Base-by-base conservation (phyloP, 2,113 vertebrate genomes). In the Emydocephalus ijimae region DNA sequence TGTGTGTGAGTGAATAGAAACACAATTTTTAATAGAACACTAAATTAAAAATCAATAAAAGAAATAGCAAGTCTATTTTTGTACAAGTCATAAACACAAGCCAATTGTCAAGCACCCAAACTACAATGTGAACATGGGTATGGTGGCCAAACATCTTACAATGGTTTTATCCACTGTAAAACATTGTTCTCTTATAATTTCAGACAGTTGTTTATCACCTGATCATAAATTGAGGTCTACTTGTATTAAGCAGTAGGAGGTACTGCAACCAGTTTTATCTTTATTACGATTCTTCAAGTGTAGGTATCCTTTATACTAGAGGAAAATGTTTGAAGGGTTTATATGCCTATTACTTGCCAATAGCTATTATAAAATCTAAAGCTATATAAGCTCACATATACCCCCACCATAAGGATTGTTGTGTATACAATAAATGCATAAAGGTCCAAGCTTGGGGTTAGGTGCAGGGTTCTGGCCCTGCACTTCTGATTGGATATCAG, bases 41-140 rank as follows among this genome's bases (percentile, higher is more conserved):
- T 93, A 52, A 92, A 23, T 91, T 91, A 93, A 88, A 92, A 93
- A 95, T 69, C 61, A 96, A 94, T 94, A 94, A 96, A 97, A 85
- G 52, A 93, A 14, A 92, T 95, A 93, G 26, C 64, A 56, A 87
- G 90, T 94, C 93, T 89, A 91, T 87, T 91, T 26, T 52, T 57
- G 29, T 29, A 26, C 91, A 91, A 95, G 57, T 88, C 4, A 91
- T 94, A 81, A 23, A 91, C 59, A 23, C 92, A 86, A 69, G 64
- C 2, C 64, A n/a, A n/a, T n/a, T 69, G 64, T 1, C 29, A 69
- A 15, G 64, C 5, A 69, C 12, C 64, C 29, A 0, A 69, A 69
- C n/a, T 69, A 69, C 11, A 69, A 29, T 0, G 3, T n/a, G 61
- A 69, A 12, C 24, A n/a, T 69, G 12, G 12, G n/a, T 69, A 69